Evolutionary conservation across 2,113 vertebrate genomes (phyloP), one percentile per base, ranked within the genome.

Genomic region (Amazona vittata): DNA sequence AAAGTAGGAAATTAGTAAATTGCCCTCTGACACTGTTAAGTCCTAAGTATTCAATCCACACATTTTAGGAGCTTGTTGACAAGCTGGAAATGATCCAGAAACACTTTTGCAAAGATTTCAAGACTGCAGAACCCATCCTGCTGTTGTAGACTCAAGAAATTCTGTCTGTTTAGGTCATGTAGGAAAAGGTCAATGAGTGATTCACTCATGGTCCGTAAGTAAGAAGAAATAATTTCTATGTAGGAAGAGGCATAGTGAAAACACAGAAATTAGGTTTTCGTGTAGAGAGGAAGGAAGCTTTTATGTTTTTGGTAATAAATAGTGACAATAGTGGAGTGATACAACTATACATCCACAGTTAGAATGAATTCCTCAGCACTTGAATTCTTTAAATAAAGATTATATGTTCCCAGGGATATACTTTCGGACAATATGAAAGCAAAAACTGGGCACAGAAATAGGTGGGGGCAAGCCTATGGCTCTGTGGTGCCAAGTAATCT

Each of bases 31-130:
- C 83, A 94, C 20, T 39, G 39, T 71, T 47, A 83, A 90, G 44
- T 74, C 50, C 68, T 63, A 65, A 88, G 55, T 86, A 50, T 90
- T 94, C 90, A 59, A 74, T 77, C 79, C 73, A 90, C 71, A 75
- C 63, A 31, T 81, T 92, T 90, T 59, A 89, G 83, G 37, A 85
- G 17, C 52, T 79, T 93, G 79, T 75, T 95, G 88, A 93, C 64
- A 89, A 80, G 60, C 73, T 94, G 73, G 47, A 92, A 92, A 64
- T n/a, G 35, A 73, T 93, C 69, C 92, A 92, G 83, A 94, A 93
- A 78, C 64, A 60, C 47, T 90, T 96, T 28, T 81, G 26, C 47
- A 73, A 94, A 60, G n/a, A 86, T 84, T 89, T 94, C 69, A 89
- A 41, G 78, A 62, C 35, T 6, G 10, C 43, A 83, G 88, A 81